A percentile compares a stretch with the other conserved stretches of the same genome.
Evolutionary conservation across 2,888 invertebrate genomes (phyloP).

Genomic region (Ophioninae sp.): DNA sequence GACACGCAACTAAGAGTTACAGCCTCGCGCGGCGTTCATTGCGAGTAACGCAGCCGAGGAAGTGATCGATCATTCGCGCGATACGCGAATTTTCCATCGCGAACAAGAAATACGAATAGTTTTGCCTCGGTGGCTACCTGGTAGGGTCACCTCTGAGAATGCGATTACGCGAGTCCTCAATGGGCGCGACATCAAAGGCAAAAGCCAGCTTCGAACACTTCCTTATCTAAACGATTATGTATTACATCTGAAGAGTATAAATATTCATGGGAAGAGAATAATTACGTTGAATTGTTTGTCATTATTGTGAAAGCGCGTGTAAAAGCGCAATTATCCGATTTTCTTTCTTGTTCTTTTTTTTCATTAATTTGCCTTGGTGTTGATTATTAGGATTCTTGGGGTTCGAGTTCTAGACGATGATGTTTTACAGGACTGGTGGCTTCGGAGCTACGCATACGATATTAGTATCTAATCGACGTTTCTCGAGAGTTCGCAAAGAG

Average conservation of each 20-base stretch:
- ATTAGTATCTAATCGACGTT: slow-evolving; percentile 41
- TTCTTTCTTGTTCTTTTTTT: slow-evolving; percentile 1
- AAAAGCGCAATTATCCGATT: background rate
- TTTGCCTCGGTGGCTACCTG: background rate
- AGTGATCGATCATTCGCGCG: slow-evolving; percentile 46
- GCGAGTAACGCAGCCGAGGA: slow-evolving; percentile 21
- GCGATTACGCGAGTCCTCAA: background rate
- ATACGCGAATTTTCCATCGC: slow-evolving; percentile 18
- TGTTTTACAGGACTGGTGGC: background rate
- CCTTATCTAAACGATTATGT: slow-evolving; percentile 12
- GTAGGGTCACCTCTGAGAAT: background rate
- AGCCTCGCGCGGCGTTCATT: slow-evolving; percentile 52
- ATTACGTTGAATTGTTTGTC: background rate
- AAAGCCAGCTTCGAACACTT: background rate
- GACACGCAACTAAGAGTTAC: slow-evolving; percentile 57
- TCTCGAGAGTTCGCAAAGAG: slow-evolving; percentile 30
- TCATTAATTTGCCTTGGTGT: background rate
- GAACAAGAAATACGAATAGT: slow-evolving; percentile 22
- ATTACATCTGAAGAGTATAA: background rate
- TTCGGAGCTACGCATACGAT: background rate
- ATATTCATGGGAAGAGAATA: slow-evolving; percentile 3
- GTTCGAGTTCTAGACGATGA: background rate
- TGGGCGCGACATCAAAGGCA: background rate
- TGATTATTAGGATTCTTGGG: background rate
- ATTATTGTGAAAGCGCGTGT: background rate